These are phyloP conservation scores for Myrmophylax atrothorax DNA, from an alignment of 2,113 vertebrate genomes.

Conservation along the genomic window DNA sequence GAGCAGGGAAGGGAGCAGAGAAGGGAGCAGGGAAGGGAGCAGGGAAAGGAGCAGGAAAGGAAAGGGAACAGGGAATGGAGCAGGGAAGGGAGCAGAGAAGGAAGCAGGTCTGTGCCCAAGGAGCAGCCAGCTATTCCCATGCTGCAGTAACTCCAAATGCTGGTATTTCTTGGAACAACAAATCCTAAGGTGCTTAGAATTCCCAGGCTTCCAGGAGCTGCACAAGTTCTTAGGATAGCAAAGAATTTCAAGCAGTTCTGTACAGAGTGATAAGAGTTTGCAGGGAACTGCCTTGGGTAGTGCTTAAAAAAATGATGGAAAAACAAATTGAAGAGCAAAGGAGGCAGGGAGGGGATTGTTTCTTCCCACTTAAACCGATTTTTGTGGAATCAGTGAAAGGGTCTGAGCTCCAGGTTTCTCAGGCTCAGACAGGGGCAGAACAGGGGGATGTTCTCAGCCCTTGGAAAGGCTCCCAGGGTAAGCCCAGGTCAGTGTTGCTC, in stretches of 20 bases:
- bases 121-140: not conserved
- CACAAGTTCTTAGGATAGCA: not conserved
- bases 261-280: not conserved
- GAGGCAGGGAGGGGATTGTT: not conserved
- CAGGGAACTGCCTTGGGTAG: not conserved
- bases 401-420: not conserved
- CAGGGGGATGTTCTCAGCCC: not conserved
- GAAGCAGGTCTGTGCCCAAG: not conserved
- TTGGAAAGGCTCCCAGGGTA: not conserved
- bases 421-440: not conserved
- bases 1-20: too few relatives aligned
- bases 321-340: not conserved
- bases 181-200: not conserved
- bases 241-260: not conserved
- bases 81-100: not conserved
- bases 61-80: not conserved
- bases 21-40: too few relatives aligned
- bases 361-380: not conserved
- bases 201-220: not conserved
- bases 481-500: not conserved
- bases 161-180: not conserved
- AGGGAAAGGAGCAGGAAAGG: too few relatives aligned
- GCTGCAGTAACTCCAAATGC: not conserved
- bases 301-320: not conserved
- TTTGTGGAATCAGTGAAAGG: not conserved